Evolutionary conservation across 2,113 vertebrate species (phyloP).

Genomic region (Nanorana parkeri): DNA sequence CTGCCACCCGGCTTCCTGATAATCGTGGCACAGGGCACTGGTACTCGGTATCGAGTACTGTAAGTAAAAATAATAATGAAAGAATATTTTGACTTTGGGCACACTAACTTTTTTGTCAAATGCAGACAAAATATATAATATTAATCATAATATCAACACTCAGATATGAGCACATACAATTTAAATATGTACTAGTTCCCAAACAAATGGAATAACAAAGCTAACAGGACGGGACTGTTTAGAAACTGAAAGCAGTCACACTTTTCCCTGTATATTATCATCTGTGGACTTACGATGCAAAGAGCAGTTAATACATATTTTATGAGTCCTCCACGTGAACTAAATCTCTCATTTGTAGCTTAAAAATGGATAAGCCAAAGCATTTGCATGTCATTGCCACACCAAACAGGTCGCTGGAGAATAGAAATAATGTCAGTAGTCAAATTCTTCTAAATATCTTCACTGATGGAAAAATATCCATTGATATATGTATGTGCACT

Average conservation of each 20-base stretch:
- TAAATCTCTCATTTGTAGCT: conserved; percentile 53
- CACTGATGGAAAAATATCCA: conserved; percentile 44
- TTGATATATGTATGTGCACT: conserved; percentile 39
- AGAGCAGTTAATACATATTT: conserved; percentile 53
- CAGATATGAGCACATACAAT: neutral
- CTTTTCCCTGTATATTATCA: conserved; percentile 32
- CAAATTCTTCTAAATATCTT: conserved; percentile 46
- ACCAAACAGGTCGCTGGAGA: conserved; percentile 49
- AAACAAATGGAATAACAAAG: neutral
- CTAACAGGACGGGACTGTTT: neutral
- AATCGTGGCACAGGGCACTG: too few relatives aligned
- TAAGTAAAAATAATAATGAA: too few relatives aligned
- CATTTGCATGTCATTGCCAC: conserved; percentile 49
- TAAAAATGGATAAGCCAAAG: conserved; percentile 37
- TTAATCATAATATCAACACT: neutral
- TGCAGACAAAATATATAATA: too few relatives aligned
- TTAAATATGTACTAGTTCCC: neutral
- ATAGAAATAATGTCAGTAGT: conserved; percentile 39
- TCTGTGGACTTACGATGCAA: conserved; percentile 30
- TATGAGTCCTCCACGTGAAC: conserved; percentile 48
- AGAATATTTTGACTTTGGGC: too few relatives aligned
- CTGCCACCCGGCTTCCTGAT: too few relatives aligned
- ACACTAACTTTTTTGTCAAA: too few relatives aligned
- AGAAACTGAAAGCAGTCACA: conserved; percentile 1
- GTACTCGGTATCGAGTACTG: too few relatives aligned